phyloP scores from a whole-genome alignment of 2,113 vertebrate genomes.

The Bettongia penicillata region DNA sequence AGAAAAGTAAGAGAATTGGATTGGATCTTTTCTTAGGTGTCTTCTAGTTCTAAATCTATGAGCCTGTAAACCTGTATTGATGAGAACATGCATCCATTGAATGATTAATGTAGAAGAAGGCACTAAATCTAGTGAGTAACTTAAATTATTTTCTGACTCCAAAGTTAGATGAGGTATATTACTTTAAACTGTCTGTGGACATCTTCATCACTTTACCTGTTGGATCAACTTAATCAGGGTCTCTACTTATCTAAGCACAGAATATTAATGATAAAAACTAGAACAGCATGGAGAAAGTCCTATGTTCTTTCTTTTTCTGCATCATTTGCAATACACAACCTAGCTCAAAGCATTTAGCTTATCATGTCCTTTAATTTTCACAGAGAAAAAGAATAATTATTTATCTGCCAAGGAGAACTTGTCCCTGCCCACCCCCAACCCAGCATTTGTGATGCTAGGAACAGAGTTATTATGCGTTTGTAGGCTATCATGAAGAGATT shows the following conservation, averaged over 20 bases:
- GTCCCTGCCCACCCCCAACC: background rate
- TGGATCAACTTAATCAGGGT: background rate
- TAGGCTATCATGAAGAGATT: background rate
- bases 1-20: background rate
- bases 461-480: background rate
- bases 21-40: background rate
- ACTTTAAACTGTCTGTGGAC: background rate
- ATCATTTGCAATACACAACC: background rate
- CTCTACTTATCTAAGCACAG: background rate
- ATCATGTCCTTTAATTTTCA: background rate
- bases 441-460: background rate
- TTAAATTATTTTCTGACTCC: background rate
- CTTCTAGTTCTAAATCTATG: background rate
- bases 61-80: background rate
- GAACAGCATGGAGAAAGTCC: background rate
- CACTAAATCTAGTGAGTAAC: background rate
- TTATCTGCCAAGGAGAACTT: background rate
- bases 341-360: background rate
- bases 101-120: background rate
- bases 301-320: background rate
- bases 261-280: background rate
- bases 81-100: background rate
- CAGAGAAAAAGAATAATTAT: background rate
- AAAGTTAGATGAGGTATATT: background rate
- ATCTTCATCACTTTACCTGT: background rate